Base-by-base conservation (phyloP, 1,140 invertebrate genomes). In the Tribolium madens region DNA sequence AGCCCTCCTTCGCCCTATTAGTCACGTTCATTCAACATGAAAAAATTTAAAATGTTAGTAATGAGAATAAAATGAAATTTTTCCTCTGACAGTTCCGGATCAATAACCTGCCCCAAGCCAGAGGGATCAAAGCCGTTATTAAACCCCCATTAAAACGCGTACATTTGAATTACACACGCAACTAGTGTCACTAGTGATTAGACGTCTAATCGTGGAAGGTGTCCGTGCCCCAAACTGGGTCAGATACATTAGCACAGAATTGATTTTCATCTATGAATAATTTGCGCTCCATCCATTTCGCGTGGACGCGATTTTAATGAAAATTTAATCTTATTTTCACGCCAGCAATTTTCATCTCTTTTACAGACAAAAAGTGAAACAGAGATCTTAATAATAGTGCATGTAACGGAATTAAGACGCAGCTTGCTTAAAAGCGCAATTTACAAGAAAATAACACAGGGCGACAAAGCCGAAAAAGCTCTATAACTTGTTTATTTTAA, bases 221-320 rank as follows among this genome's bases (percentile, higher is more conserved):
- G 50, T 48, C 18, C 17, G 50, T 36, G 52, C 21, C 46, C n/a
- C 64, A 50, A 75, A 75, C 36, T 75, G 53, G 73, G 73, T 75
- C 73, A 75, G 73, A 75, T 75, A 75, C 73, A 75, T 75, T 75
- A 75, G 64, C 73, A 21, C 5, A 48, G 64, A 75, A 75, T 75
- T 75, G 73, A 75, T 75, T 75, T 75, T 64, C 52, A 75, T 57
- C 73, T 75, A 75, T 75, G 73, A 57, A 75, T 75, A 75, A 75
- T 75, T 75, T 64, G 64, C 73, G 15, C 17, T n/a, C 73, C 57
- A 64, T 64, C 57, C 57, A 64, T 33, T 64, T 64, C 57, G 26
- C 31, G 57, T 64, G 57, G 57, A 64, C 57, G 57, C 57, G 57
- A 64, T 64, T 64, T 64, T 64, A 64, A 64, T 64, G 57, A 64